phyloP scores from a whole-genome alignment of 2,113 vertebrate species.

The Gobio gobio region DNA sequence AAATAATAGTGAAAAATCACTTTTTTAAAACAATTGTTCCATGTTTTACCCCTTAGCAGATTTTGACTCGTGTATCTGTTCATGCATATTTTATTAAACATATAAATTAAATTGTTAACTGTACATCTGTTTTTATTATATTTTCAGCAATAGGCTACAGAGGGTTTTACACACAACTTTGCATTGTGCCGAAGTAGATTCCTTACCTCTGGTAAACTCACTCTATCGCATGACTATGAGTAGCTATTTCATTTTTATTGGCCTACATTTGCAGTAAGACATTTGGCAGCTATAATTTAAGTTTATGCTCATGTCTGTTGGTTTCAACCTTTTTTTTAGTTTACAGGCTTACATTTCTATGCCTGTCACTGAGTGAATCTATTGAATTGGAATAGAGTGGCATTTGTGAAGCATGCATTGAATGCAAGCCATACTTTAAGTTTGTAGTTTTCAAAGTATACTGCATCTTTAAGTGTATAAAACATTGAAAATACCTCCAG shows the following conservation, averaged over 20 bases:
- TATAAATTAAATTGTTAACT: neutral
- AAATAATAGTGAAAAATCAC: too few relatives aligned
- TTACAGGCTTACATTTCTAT: neutral
- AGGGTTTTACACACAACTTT: neutral
- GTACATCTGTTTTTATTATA: neutral
- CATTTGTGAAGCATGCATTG: conserved; percentile 13
- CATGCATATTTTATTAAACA: neutral
- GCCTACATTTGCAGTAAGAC: neutral
- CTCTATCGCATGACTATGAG: neutral
- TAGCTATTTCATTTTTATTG: neutral
- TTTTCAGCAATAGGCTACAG: neutral
- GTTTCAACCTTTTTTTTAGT: neutral
- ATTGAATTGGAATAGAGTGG: neutral
- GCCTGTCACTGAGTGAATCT: conserved; percentile 9
- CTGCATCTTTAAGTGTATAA: neutral
- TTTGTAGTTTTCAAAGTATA: neutral
- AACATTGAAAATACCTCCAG: neutral
- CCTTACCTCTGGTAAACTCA: neutral
- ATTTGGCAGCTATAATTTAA: neutral
- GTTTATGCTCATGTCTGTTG: neutral
- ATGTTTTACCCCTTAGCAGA: too few relatives aligned
- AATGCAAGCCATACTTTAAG: neutral
- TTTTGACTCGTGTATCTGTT: neutral
- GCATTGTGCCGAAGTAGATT: neutral
- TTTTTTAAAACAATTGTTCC: too few relatives aligned